Percentiles rank a stretch among this genome's conserved stretches.
Conservation (phyloP, 2,888 invertebrate genomes). For the Molorchus minor region DNA sequence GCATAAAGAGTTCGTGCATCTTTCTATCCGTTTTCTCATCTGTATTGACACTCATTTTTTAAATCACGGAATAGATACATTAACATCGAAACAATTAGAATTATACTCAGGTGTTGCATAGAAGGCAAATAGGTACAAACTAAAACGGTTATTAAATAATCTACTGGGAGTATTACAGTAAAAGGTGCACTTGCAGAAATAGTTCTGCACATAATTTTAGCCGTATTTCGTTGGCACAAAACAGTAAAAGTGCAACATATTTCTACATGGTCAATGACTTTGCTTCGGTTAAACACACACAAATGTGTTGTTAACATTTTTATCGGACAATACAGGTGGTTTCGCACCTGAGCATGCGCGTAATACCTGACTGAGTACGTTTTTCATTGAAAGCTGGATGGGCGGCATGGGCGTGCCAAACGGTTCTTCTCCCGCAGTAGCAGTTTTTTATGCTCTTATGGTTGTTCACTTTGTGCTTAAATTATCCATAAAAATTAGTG, state of each 20-base stretch:
- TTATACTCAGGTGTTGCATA: no score
- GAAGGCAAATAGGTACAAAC: no score
- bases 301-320: slow-evolving; percentile 26
- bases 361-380: slow-evolving; percentile 21
- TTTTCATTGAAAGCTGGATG: slow-evolving; percentile 11
- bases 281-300: slow-evolving; percentile 24
- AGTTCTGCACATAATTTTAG: slow-evolving; percentile 23
- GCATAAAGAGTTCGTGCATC: slow-evolving; percentile 92
- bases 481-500: no score
- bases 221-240: slow-evolving; percentile 32
- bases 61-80: slow-evolving; percentile 6
- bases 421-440: no score
- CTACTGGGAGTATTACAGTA: background rate
- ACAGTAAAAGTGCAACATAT: slow-evolving; percentile 44
- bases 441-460: no score
- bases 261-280: slow-evolving; percentile 44
- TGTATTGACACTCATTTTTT: slow-evolving; percentile 43
- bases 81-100: no score
- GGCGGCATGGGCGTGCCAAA: slow-evolving; percentile 21
- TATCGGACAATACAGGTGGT: slow-evolving; percentile 35
- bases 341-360: slow-evolving; percentile 35
- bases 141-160: slow-evolving; percentile 22
- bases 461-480: no score
- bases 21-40: slow-evolving; percentile 58
- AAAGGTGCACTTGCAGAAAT: slow-evolving; percentile 9